Base-by-base conservation (phyloP, 2,888 invertebrate genomes). In the Hoplodrina blanda region DNA sequence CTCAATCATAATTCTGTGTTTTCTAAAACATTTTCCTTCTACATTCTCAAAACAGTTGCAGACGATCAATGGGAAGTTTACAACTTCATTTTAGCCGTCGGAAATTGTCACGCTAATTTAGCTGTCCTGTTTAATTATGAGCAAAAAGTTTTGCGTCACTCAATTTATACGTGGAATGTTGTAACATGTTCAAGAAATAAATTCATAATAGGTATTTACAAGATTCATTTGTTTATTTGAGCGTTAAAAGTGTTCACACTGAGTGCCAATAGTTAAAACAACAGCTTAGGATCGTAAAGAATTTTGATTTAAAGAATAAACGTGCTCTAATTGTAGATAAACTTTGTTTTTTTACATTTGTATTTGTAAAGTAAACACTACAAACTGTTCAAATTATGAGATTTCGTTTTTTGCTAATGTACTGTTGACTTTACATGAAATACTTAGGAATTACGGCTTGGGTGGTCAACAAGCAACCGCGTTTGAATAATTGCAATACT, bases 91-190 rank as follows among this genome's bases (percentile, higher is more conserved):
- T 56, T n/a, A 41, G 17, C 44, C 11, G 75, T 13, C 55, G 55
- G 75, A 71, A 37, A 56, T 25, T 56, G 67, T 75, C 75, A 37
- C 25, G 50, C 17, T 65, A 71, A 74, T 71, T 66, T 8, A 66
- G 50, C 33, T 52, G 75, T 56, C 55, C 4, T 4, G 13, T 19
- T 56, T 75, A 46, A 65, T 71, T 62, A 50, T 0, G 4, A 11
- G 25, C 55, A 44, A 10, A 56, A 74, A 56, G 13, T 74, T 64
- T 74, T 19, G 5, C 55, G 74, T 74, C 74, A 65, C 44, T 44
- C 33, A 65, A 41, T 56, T 55, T 50, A 17, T 17, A 17, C 17
- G 2, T 17, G 17, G 30, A 55, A 74, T 55, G 49, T 25, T 62
- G 37, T 62, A 19, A 20, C 30, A 50, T 71, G 20, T 55, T 44